phyloP scores from a whole-genome alignment of 2,888 invertebrate species.

The Timema podura region DNA sequence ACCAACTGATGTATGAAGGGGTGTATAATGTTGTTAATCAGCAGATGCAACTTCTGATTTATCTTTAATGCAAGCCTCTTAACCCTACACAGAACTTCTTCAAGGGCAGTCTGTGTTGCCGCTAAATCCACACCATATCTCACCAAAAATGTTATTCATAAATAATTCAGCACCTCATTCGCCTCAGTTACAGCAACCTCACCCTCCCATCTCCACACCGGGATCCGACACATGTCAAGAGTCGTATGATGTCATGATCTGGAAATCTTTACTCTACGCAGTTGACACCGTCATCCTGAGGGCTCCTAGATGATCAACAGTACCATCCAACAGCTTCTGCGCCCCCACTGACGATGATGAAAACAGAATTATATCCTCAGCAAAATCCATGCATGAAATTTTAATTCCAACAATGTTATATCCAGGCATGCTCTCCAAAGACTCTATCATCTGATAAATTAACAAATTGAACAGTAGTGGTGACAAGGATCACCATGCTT shows the following conservation, averaged over 20 bases:
- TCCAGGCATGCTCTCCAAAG: constrained; percentile 21
- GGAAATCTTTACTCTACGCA: too few relatives aligned
- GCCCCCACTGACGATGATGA: constrained; percentile 16
- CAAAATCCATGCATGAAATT: constrained; percentile 26
- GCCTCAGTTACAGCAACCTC: constrained; percentile 4
- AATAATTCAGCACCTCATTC: constrained; percentile 2
- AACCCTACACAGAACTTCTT: neutral
- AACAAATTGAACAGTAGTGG: constrained; percentile 30
- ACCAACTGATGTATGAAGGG: constrained; percentile 20
- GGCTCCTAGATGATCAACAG: neutral
- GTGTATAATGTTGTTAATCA: constrained; percentile 15
- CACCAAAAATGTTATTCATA: constrained; percentile 17
- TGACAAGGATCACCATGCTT: constrained; percentile 31
- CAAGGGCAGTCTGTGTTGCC: neutral
- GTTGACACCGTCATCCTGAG: constrained; percentile 24
- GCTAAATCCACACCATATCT: constrained; percentile 11
- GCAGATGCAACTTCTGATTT: constrained; percentile 15
- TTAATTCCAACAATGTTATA: neutral
- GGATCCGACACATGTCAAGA: constrained; percentile 39
- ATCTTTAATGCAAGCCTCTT: constrained; percentile 15
- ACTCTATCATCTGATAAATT: constrained; percentile 24
- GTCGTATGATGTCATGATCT: too few relatives aligned
- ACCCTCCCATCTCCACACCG: constrained; percentile 28
- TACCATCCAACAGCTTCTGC: constrained; percentile 4
- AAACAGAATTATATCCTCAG: constrained; percentile 29